phyloP scores from a whole-genome alignment of 1,140 invertebrate species.

The Drosophila azteca region DNA sequence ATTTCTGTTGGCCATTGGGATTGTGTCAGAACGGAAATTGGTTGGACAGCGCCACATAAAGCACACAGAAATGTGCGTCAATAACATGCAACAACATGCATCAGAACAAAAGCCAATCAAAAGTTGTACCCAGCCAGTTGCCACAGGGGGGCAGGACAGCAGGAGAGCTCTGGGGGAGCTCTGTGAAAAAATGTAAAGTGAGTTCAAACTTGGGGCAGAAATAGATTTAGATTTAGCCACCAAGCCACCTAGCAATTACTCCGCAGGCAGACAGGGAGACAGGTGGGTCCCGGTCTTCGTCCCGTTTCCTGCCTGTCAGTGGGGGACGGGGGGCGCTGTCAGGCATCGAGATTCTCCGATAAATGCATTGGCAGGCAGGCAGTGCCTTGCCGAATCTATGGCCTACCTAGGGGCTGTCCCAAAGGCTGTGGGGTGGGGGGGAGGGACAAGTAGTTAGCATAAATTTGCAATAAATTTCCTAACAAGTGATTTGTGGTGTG shows the following conservation, averaged over 20 bases:
- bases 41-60: conserved; percentile 70
- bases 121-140: conserved; percentile 45
- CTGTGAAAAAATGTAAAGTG: conserved; percentile 24
- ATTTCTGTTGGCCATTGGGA: conserved; percentile 47
- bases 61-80: conserved; percentile 72
- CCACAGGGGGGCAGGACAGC: too few relatives aligned
- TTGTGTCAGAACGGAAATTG: conserved; percentile 74
- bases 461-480: conserved; percentile 82
- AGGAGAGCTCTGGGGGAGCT: background rate
- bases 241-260: conserved; percentile 44
- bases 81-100: conserved; percentile 57
- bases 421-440: conserved; percentile 17
- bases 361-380: conserved; percentile 28
- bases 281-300: background rate
- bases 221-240: conserved; percentile 65
- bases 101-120: conserved; percentile 70
- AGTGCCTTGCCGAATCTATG: background rate
- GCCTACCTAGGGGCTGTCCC: conserved; percentile 34
- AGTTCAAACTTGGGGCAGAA: conserved; percentile 38
- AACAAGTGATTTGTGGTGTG: conserved; percentile 79
- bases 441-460: conserved; percentile 79
- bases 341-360: conserved; percentile 61
- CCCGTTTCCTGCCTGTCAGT: conserved; percentile 40
- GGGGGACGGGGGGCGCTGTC: conserved; percentile 51
- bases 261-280: conserved; percentile 11